A percentile compares a stretch with the other conserved stretches of the same genome.
These are phyloP conservation scores for Lithophane ornitopus DNA, from an alignment of 2,888 invertebrate species.

Conservation along the genomic window DNA sequence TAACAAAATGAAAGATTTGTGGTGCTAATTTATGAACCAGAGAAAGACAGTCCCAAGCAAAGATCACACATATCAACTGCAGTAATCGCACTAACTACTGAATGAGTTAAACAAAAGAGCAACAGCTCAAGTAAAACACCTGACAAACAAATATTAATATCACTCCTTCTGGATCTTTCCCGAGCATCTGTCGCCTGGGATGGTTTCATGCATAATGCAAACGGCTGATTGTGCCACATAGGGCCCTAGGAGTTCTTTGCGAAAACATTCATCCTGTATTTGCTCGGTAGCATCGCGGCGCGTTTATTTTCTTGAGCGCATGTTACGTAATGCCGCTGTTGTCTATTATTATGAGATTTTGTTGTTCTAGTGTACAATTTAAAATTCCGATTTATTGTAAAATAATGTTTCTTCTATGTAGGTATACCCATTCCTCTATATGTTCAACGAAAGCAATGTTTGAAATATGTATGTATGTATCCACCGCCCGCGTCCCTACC, in stretches of 20 bases:
- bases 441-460: not conserved
- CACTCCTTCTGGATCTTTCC: constrained; percentile 74
- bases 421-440: not conserved
- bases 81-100: constrained; percentile 12
- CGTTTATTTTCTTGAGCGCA: constrained; percentile 67
- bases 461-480: not conserved
- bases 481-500: not conserved
- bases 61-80: not conserved
- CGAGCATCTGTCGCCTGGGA: constrained; percentile 83
- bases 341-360: constrained; percentile 61
- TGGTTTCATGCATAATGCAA: constrained; percentile 89
- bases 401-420: not conserved
- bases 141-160: constrained; percentile 83
- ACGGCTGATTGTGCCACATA: constrained; percentile 86
- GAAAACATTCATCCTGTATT: constrained; percentile 83
- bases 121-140: constrained; percentile 71
- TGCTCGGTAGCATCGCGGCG: constrained; percentile 70
- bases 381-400: not conserved
- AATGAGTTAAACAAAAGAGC: constrained; percentile 61
- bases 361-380: constrained; percentile 23
- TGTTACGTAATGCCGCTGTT: constrained; percentile 66
- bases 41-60: not conserved
- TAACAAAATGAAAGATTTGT: not conserved
- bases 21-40: not conserved
- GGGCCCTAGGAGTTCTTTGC: constrained; percentile 80